A percentile compares a stretch with the other conserved stretches of the same genome.
Evolutionary conservation across 2,888 invertebrate species (phyloP).

Genomic region (Drosophila leonis): DNA sequence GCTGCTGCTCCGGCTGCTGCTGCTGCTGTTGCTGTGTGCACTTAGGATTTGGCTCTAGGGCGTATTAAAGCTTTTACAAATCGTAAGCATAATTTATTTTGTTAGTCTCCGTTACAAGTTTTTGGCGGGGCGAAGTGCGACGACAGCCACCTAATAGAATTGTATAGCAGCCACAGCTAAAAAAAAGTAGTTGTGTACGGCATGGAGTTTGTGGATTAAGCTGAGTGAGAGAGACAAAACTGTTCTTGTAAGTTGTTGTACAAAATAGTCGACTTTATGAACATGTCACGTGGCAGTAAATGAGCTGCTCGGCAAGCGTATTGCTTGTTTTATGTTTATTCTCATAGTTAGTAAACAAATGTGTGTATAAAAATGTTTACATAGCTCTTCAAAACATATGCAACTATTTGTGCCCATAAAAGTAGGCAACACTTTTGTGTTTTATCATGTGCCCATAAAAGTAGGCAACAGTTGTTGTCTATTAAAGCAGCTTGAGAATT

Average conservation of each 20-base stretch:
- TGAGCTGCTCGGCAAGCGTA: constrained; percentile 29
- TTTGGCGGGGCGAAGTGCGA: constrained; percentile 9
- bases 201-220: constrained; percentile 39
- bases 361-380: constrained; percentile 11
- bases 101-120: constrained; percentile 63
- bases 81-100: constrained; percentile 79
- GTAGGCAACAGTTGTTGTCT: constrained; percentile 18
- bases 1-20: constrained; percentile 29
- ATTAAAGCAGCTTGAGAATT: constrained; percentile 4
- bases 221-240: constrained; percentile 5
- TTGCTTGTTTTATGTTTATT: not conserved
- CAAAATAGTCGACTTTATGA: constrained; percentile 6
- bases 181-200: constrained; percentile 15
- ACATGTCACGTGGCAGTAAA: constrained; percentile 22
- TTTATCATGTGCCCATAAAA: constrained; percentile 13
- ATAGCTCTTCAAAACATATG: not conserved
- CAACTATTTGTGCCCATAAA: constrained; percentile 34
- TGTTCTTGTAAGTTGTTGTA: constrained; percentile 1
- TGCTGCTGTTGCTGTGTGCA: constrained; percentile 58
- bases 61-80: constrained; percentile 80
- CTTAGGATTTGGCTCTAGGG: constrained; percentile 76
- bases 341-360: constrained; percentile 5
- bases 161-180: constrained; percentile 10
- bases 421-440: constrained; percentile 37
- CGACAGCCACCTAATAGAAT: constrained; percentile 47